A percentile compares a stretch with the other conserved stretches of the same genome.
Conservation (phyloP, 1,140 invertebrate genomes). For the Steinernema khuongi region DNA sequence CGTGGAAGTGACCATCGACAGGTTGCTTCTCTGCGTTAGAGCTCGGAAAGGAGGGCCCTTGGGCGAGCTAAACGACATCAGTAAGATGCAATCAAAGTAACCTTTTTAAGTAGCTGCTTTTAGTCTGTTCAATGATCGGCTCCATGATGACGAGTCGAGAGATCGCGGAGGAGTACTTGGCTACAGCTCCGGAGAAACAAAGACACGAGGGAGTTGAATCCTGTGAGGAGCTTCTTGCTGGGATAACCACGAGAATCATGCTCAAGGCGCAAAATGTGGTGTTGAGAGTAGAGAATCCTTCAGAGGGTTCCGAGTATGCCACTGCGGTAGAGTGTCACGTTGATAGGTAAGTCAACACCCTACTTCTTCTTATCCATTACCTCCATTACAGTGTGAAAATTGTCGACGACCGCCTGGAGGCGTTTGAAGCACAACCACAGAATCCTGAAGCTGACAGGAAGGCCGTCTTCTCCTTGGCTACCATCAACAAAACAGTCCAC, state of each 20-base stretch:
- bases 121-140: too few species aligned
- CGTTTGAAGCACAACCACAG: neutral
- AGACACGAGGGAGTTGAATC: neutral
- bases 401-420: neutral
- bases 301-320: neutral
- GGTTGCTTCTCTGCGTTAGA: too few species aligned
- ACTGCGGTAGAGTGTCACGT: neutral
- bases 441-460: neutral
- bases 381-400: neutral
- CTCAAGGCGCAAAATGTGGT: neutral
- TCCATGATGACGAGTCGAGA: too few species aligned
- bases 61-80: too few species aligned
- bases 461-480: neutral
- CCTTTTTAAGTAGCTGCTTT: too few species aligned
- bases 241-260: neutral
- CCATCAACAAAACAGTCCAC: neutral
- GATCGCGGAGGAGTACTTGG: too few species aligned
- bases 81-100: too few species aligned
- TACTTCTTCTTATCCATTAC: neutral
- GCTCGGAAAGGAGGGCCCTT: too few species aligned
- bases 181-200: neutral
- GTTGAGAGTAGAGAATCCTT: neutral
- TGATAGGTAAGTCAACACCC: neutral
- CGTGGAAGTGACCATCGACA: too few species aligned
- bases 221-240: neutral